Evolutionary conservation across 2,113 vertebrate genomes (phyloP).

Genomic region (Rostratula benghalensis): DNA sequence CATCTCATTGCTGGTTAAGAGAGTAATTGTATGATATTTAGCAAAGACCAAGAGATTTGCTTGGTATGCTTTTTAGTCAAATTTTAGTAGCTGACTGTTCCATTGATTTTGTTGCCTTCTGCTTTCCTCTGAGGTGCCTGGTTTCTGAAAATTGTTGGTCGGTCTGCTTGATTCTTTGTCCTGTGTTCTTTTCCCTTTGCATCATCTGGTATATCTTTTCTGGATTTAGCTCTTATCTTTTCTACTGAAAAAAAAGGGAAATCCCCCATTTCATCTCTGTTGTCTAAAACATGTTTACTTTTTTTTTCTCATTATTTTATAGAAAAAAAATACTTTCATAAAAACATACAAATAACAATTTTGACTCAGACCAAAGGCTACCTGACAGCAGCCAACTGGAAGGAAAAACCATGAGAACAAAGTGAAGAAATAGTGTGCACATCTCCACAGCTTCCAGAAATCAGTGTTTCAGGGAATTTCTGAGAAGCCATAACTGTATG

Average conservation of each 20-base stretch:
- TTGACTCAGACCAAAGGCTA: not conserved
- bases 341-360: not conserved
- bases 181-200: not conserved
- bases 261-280: not conserved
- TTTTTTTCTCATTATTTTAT: not conserved
- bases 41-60: not conserved
- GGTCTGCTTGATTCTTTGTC: not conserved
- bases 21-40: not conserved
- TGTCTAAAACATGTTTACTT: not conserved
- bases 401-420: not conserved
- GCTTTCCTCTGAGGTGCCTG: not conserved
- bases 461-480: not conserved
- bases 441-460: not conserved
- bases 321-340: not conserved
- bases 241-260: not conserved
- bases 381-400: not conserved
- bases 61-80: not conserved
- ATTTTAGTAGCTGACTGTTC: not conserved
- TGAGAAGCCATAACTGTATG: not conserved
- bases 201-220: not conserved
- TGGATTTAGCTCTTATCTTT: not conserved
- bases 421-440: not conserved
- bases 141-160: not conserved
- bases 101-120: not conserved
- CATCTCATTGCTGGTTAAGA: not conserved